Evolutionary conservation across 2,797 vertebrate genomes (phyloP).

Genomic region (Sylvilagus floridanus): DNA sequence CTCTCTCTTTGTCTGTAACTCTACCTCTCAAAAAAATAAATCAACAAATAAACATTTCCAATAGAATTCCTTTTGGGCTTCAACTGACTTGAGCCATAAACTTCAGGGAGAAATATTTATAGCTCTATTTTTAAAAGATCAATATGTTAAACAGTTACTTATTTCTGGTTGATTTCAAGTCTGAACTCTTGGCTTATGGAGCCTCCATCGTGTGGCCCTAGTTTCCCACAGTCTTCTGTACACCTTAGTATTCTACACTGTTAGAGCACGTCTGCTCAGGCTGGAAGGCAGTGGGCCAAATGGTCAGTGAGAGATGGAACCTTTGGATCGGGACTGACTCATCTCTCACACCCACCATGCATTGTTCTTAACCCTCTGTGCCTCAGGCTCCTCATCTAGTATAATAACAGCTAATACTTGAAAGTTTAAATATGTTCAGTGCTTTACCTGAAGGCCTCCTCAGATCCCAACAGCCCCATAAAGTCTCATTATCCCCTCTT

Average conservation of each 20-base stretch:
- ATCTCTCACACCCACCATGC: neutral
- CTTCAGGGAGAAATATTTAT: neutral
- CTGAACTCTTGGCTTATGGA: neutral
- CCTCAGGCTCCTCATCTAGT: neutral
- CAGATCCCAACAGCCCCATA: neutral
- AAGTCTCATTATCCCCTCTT: neutral
- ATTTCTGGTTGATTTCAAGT: constrained; percentile 9
- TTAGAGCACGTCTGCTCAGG: neutral
- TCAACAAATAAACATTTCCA: neutral
- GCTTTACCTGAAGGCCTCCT: neutral
- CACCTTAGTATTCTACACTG: neutral
- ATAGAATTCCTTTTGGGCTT: neutral
- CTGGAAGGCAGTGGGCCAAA: neutral
- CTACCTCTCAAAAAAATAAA: too few relatives aligned
- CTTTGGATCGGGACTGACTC: neutral
- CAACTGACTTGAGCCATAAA: constrained; percentile 12
- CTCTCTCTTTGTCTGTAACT: too few relatives aligned
- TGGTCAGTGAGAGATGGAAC: neutral
- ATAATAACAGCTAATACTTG: neutral
- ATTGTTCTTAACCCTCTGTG: neutral
- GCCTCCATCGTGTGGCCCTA: neutral
- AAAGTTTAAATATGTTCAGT: neutral
- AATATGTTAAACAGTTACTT: neutral
- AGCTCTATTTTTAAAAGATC: neutral
- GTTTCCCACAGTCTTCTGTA: neutral